Evolutionary conservation across 2,888 invertebrate species (phyloP).

Genomic region (Microplitis deprimator): DNA sequence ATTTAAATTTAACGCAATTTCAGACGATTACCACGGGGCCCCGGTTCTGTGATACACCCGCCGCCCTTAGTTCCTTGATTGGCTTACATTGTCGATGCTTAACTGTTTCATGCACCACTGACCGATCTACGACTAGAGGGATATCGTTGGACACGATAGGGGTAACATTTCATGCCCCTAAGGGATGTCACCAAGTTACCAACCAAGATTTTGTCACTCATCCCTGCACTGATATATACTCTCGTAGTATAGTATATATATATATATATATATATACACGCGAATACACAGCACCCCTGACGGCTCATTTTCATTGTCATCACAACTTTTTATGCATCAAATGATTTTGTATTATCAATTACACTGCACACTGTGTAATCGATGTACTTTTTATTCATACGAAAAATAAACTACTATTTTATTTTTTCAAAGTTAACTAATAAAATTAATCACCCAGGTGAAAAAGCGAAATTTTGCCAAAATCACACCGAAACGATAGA

Average conservation of each 20-base stretch:
- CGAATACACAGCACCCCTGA: no score
- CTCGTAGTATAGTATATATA: no score
- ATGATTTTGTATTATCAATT: slow-evolving; percentile 6
- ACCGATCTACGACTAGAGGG: slow-evolving; percentile 58
- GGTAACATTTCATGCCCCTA: slow-evolving; percentile 67
- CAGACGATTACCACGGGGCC: slow-evolving; percentile 65
- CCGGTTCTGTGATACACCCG: slow-evolving; percentile 60
- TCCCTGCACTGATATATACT: slow-evolving; percentile 23
- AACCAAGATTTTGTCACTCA: slow-evolving; percentile 31
- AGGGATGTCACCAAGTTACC: slow-evolving; percentile 47
- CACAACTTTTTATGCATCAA: slow-evolving; percentile 12
- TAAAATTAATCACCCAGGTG: no score
- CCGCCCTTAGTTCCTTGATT: slow-evolving; percentile 60
- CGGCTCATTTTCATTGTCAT: slow-evolving; percentile 2
- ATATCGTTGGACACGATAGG: slow-evolving; percentile 66
- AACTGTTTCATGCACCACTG: slow-evolving; percentile 71
- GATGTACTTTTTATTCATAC: neutral
- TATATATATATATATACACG: neutral
- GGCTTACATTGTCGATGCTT: slow-evolving; percentile 72
- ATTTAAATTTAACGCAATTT: slow-evolving; percentile 69
- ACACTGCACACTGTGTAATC: neutral
- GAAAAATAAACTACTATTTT: neutral
- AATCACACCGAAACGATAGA: no score
- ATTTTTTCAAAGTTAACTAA: neutral
- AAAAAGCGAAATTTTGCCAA: neutral